Evolutionary conservation across 2,797 vertebrate genomes (phyloP).

Genomic region (Ceyx erithaca): DNA sequence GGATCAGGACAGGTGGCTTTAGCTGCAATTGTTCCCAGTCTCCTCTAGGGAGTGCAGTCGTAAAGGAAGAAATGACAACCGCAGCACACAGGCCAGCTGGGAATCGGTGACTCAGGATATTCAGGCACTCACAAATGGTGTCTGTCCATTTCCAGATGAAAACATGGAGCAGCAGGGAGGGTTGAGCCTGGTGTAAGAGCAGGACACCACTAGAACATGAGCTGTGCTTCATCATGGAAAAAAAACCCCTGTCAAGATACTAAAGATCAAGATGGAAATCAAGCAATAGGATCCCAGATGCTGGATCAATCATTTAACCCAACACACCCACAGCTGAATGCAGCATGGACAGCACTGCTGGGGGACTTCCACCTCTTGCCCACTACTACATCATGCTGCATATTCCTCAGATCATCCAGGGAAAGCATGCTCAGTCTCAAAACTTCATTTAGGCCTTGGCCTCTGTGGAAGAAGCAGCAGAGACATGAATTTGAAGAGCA

Average conservation of each 20-base stretch:
- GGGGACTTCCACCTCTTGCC: not conserved
- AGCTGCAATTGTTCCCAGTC: conserved; percentile 47
- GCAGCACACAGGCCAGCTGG: conserved; percentile 33
- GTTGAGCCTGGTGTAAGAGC: not conserved
- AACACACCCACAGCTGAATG: not conserved
- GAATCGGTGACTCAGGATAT: conserved; percentile 64
- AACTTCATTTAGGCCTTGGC: not conserved
- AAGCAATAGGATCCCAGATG: not conserved
- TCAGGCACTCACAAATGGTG: conserved; percentile 35
- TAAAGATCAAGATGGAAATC: not conserved
- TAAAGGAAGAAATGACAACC: conserved; percentile 49
- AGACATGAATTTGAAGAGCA: not conserved
- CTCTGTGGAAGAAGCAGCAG: not conserved
- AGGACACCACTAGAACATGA: not conserved
- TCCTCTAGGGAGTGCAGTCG: conserved; percentile 73
- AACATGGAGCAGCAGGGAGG: not conserved
- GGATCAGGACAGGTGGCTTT: not conserved
- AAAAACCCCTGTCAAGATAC: not conserved
- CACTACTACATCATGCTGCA: not conserved
- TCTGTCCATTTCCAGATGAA: not conserved
- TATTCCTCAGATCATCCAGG: not conserved
- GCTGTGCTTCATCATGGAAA: not conserved
- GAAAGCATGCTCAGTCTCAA: not conserved
- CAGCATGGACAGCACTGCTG: not conserved
- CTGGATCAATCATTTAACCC: not conserved